Evolutionary conservation across 2,888 invertebrate genomes (phyloP).

Genomic region (Bombylius discolor): DNA sequence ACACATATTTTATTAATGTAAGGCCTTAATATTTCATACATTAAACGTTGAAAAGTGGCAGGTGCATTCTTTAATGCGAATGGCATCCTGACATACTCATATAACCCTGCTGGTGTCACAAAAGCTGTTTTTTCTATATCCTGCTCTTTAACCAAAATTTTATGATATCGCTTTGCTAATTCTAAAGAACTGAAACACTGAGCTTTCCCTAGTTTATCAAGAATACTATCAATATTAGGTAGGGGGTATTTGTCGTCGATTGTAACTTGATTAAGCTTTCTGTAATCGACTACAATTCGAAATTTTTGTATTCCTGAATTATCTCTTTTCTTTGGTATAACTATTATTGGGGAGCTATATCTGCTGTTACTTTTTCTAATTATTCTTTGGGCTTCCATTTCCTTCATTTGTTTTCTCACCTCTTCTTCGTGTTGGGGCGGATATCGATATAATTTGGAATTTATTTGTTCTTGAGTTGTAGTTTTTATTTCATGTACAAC

Average conservation of each 20-base stretch:
- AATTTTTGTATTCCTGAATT: constrained; percentile 10
- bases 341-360: constrained; percentile 7
- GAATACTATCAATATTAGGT: constrained; percentile 9
- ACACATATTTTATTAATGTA: constrained; percentile 9
- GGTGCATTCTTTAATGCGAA: constrained; percentile 11
- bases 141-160: constrained; percentile 9
- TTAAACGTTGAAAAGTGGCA: constrained; percentile 7
- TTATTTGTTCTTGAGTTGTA: constrained; percentile 2
- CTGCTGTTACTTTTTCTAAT: background rate
- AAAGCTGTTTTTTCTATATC: constrained; percentile 14
- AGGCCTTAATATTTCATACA: constrained; percentile 8
- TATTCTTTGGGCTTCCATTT: background rate
- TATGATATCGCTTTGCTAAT: constrained; percentile 11
- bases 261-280: constrained; percentile 7
- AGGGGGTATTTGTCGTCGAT: constrained; percentile 7
- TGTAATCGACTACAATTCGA: constrained; percentile 9
- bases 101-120: constrained; percentile 9
- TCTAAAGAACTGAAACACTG: constrained; percentile 12
- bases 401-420: constrained; percentile 5
- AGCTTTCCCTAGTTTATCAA: constrained; percentile 9
- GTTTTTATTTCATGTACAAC: constrained; percentile 8
- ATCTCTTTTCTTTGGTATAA: constrained; percentile 7
- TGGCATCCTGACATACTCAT: constrained; percentile 13
- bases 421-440: constrained; percentile 1
- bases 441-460: background rate